Evolutionary conservation across 2,888 invertebrate genomes (phyloP).

Genomic region (Dichetophora obliterata): DNA sequence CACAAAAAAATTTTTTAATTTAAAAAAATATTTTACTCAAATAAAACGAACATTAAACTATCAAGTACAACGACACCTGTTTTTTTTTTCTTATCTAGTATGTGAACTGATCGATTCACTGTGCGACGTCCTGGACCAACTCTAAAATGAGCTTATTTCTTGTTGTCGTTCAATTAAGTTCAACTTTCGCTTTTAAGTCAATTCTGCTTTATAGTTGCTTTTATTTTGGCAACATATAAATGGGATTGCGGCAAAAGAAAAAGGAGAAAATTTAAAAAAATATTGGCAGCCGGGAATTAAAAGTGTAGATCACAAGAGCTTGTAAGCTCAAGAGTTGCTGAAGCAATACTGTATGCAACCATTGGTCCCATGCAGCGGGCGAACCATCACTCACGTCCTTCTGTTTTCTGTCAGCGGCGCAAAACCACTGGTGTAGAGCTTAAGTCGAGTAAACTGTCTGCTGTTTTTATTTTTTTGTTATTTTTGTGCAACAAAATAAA

Average conservation of each 20-base stretch:
- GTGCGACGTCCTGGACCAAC: neutral
- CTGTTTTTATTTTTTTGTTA: too few relatives aligned
- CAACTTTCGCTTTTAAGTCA: constrained; percentile 17
- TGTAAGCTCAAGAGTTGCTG: neutral
- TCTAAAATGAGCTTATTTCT: neutral
- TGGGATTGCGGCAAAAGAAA: neutral
- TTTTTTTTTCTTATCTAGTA: too few relatives aligned
- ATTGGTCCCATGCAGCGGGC: neutral
- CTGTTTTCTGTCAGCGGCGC: neutral
- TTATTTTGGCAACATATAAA: neutral
- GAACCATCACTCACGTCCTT: constrained; percentile 30
- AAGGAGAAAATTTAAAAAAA: neutral
- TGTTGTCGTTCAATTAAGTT: constrained; percentile 9
- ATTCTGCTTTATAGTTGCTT: neutral
- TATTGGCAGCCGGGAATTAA: neutral
- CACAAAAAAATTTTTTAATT: too few relatives aligned
- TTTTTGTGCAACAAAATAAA: too few relatives aligned
- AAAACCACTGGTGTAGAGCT: too few relatives aligned
- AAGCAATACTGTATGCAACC: neutral
- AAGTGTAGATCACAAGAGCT: neutral
- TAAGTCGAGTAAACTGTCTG: too few relatives aligned
- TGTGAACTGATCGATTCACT: too few relatives aligned
- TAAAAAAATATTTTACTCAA: too few relatives aligned
- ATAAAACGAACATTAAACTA: too few relatives aligned
- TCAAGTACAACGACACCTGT: too few relatives aligned